These are phyloP conservation scores for Trachemys scripta DNA, from an alignment of 2,113 vertebrate species.

Conservation along the genomic window DNA sequence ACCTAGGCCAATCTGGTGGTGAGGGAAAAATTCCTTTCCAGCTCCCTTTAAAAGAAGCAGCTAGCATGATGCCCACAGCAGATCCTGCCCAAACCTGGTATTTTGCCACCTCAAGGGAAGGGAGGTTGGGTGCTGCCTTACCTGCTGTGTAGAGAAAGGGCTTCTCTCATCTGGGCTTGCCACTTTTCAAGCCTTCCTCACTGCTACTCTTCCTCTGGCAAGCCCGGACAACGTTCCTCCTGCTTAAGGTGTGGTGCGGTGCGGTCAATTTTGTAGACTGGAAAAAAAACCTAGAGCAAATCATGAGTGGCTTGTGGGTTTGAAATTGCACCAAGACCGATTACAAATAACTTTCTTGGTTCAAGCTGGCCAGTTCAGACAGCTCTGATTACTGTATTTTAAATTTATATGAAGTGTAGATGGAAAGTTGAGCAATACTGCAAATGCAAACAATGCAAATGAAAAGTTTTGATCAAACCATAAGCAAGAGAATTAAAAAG, in stretches of 20 bases:
- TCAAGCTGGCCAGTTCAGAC: not conserved
- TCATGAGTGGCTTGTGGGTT: not conserved
- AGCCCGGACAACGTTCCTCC: not conserved
- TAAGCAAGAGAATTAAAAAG: not conserved
- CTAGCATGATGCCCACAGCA: too few species aligned
- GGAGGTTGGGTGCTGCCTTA: not conserved
- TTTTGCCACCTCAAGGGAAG: not conserved
- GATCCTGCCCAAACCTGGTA: not conserved
- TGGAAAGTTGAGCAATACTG: not conserved
- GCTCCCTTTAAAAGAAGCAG: too few species aligned
- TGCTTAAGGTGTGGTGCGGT: not conserved
- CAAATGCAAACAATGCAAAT: not conserved
- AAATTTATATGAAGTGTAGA: not conserved
- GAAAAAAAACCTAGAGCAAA: not conserved
- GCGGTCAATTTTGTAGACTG: not conserved
- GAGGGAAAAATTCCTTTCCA: too few species aligned
- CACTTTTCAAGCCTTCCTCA: not conserved
- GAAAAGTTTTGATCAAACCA: not conserved
- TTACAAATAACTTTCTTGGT: not conserved
- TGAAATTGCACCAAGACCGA: not conserved
- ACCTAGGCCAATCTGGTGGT: too few species aligned
- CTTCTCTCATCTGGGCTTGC: not conserved
- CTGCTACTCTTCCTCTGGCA: not conserved
- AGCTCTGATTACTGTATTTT: not conserved
- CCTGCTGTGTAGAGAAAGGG: not conserved